phyloP scores from a whole-genome alignment of 2,113 vertebrate genomes.

The Chascanopsetta lugubris region DNA sequence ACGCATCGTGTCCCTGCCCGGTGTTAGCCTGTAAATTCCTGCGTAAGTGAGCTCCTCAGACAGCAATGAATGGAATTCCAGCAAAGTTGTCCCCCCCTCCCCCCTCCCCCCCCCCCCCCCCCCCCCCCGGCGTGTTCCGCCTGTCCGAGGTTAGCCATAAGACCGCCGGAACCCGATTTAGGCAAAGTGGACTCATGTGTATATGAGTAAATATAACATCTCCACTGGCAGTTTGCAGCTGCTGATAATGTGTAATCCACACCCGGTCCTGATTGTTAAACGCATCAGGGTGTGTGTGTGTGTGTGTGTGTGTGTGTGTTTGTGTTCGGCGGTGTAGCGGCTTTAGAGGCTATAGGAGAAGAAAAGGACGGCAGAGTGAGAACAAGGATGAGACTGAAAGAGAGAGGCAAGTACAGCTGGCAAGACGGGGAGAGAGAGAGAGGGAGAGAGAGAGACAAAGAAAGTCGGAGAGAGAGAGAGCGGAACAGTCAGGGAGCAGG shows the following conservation, averaged over 20 bases:
- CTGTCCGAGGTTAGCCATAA: slow-evolving; percentile 6
- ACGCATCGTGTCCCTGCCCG: slow-evolving; percentile 24
- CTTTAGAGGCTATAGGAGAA: not conserved
- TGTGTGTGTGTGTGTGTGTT: slow-evolving; percentile 10
- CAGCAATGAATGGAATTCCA: slow-evolving; percentile 72
- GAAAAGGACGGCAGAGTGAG: slow-evolving; percentile 16
- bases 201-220: not conserved
- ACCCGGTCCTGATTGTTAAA: not conserved
- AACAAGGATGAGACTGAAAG: slow-evolving; percentile 18
- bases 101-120: no score
- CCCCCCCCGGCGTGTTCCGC: slow-evolving; percentile 38
- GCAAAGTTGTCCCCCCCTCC: slow-evolving; percentile 53
- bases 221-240: not conserved
- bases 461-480: slow-evolving; percentile 24
- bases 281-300: not conserved
- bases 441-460: slow-evolving; percentile 8
- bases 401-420: slow-evolving; percentile 21
- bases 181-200: no score
- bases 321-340: no score
- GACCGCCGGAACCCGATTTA: slow-evolving; percentile 1
- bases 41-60: slow-evolving; percentile 62
- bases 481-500: slow-evolving; percentile 64
- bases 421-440: slow-evolving; percentile 8
- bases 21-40: slow-evolving; percentile 71
- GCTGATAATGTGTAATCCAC: not conserved